Evolutionary conservation across 2,888 invertebrate species (phyloP).

Genomic region (Tipula vernalis): DNA sequence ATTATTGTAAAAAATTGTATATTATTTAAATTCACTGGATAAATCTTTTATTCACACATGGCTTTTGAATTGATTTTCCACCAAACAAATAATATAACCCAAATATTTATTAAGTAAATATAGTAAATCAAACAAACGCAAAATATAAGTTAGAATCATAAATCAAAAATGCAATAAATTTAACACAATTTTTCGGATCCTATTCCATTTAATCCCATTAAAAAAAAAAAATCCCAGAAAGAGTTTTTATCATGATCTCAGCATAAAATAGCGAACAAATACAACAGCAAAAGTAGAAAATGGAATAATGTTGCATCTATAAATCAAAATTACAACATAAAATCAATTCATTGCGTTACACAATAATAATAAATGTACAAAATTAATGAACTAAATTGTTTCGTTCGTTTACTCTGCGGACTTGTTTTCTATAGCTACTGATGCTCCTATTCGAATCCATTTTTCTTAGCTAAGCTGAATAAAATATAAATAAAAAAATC

Average conservation of each 20-base stretch:
- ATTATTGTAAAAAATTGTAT: too few species aligned
- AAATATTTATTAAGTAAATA: background rate
- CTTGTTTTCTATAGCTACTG: background rate
- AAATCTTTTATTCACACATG: too few species aligned
- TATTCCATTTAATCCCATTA: background rate
- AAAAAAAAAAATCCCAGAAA: background rate
- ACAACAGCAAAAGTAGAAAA: background rate
- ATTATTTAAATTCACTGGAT: too few species aligned
- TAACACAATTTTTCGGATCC: background rate
- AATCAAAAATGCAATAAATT: background rate
- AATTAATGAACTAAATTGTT: background rate
- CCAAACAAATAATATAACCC: background rate
- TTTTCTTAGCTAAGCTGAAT: background rate
- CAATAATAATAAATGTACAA: background rate
- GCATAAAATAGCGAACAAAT: background rate
- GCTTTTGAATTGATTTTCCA: background rate
- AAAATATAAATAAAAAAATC: background rate
- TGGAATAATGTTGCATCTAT: background rate
- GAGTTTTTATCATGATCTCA: background rate
- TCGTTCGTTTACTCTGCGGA: background rate
- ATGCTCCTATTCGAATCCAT: background rate
- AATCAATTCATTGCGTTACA: background rate
- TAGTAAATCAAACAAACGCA: background rate
- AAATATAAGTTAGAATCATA: background rate
- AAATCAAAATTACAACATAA: background rate